phyloP scores from a whole-genome alignment of 2,113 vertebrate genomes.

The Phrynosoma platyrhinos region DNA sequence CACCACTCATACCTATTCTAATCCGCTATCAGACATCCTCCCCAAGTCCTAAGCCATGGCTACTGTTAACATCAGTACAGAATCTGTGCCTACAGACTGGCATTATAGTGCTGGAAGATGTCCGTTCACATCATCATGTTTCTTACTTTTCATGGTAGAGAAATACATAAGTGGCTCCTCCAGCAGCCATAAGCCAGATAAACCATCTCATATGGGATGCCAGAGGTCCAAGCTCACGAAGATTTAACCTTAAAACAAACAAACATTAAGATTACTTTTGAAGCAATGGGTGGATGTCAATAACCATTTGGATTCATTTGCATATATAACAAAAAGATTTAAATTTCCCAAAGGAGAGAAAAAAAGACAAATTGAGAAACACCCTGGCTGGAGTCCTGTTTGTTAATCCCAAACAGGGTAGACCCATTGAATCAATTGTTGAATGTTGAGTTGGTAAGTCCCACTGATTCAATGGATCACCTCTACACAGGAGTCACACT shows the following conservation, averaged over 20 bases:
- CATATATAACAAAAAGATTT: background rate
- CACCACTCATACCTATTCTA: too few relatives aligned
- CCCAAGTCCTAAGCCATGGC: background rate
- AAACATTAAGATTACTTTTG: conserved; percentile 51
- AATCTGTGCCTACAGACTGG: background rate
- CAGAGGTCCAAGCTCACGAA: conserved; percentile 95
- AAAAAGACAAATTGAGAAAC: background rate
- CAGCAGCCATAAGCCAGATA: conserved; percentile 97
- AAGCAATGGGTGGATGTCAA: conserved; percentile 27
- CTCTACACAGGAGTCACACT: too few relatives aligned
- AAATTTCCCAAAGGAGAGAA: background rate
- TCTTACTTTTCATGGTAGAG: conserved; percentile 97
- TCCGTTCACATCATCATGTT: conserved; percentile 53
- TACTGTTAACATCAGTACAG: background rate
- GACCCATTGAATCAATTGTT: too few relatives aligned
- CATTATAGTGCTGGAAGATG: background rate
- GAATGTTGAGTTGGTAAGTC: too few relatives aligned
- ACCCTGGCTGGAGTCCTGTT: background rate
- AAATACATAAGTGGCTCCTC: conserved; percentile 96
- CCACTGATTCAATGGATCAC: too few relatives aligned
- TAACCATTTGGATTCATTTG: background rate
- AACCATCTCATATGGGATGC: conserved; percentile 98
- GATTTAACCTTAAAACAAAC: conserved; percentile 87
- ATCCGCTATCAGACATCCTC: too few relatives aligned
- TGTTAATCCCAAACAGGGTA: too few relatives aligned